phyloP scores from a whole-genome alignment of 2,888 invertebrate species.

The Eucera pruinosa region DNA sequence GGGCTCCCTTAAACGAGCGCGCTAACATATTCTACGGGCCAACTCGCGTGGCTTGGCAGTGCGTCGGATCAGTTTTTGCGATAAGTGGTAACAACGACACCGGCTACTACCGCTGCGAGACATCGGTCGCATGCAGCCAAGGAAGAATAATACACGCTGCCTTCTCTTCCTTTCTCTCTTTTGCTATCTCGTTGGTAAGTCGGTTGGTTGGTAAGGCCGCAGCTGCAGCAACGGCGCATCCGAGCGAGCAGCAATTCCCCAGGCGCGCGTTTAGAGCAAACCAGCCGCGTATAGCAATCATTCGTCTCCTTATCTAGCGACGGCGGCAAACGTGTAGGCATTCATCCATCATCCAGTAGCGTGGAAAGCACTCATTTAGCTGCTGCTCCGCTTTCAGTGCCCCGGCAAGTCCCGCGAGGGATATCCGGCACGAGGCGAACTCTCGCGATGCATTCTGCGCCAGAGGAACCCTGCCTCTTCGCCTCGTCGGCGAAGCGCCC shows the following conservation, averaged over 20 bases:
- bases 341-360: conserved; percentile 80
- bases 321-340: conserved; percentile 70
- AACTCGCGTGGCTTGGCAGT: conserved; percentile 63
- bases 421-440: conserved; percentile 61
- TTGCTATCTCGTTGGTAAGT: neutral
- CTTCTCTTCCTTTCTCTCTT: neutral
- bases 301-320: conserved; percentile 77
- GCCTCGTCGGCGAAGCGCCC: conserved; percentile 25
- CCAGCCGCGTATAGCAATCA: conserved; percentile 70
- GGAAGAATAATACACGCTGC: conserved; percentile 23
- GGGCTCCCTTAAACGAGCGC: conserved; percentile 61
- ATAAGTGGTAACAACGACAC: conserved; percentile 72
- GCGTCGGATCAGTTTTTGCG: conserved; percentile 72
- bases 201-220: conserved; percentile 42
- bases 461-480: conserved; percentile 19
- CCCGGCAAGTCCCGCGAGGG: conserved; percentile 52
- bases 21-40: conserved; percentile 66
- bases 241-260: conserved; percentile 58
- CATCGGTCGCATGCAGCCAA: conserved; percentile 37
- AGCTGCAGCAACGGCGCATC: conserved; percentile 33
- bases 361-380: conserved; percentile 76
- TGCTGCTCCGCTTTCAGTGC: conserved; percentile 62
- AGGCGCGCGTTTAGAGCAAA: conserved; percentile 69
- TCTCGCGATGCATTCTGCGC: conserved; percentile 36
- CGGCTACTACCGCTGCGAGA: conserved; percentile 49